These are phyloP conservation scores for Lepisosteus osseus DNA, from an alignment of 2,113 vertebrate species.

Conservation along the genomic window DNA sequence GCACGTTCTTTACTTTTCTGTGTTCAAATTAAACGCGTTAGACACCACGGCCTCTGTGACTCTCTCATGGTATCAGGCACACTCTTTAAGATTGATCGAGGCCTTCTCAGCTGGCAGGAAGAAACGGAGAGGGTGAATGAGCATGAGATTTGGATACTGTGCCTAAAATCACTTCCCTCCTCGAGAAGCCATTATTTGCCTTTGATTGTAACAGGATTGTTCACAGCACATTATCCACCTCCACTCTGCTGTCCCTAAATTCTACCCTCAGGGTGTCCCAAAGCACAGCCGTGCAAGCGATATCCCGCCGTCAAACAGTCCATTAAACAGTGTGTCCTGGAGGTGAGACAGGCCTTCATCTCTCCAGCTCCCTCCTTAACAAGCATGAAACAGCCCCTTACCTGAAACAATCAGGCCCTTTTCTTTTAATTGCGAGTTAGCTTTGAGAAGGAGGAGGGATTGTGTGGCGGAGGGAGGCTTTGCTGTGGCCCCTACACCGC, in stretches of 20 bases:
- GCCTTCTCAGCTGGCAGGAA: too few relatives aligned
- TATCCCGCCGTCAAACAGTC: background rate
- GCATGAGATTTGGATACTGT: too few relatives aligned
- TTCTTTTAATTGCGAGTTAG: slow-evolving; percentile 18
- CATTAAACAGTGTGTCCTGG: background rate
- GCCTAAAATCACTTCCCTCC: background rate
- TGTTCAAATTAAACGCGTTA: too few relatives aligned
- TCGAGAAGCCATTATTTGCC: background rate
- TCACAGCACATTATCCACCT: slow-evolving; percentile 3
- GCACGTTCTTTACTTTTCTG: too few relatives aligned
- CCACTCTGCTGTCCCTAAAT: background rate
- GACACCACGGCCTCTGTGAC: too few relatives aligned
- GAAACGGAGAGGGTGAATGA: background rate
- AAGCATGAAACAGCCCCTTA: slow-evolving; percentile 27
- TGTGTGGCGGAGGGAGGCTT: slow-evolving; percentile 62
- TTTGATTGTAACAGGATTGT: slow-evolving; percentile 3
- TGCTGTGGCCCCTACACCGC: slow-evolving; percentile 60
- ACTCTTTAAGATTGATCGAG: too few relatives aligned
- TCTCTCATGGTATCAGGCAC: too few relatives aligned
- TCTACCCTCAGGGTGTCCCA: background rate
- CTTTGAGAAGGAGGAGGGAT: slow-evolving; percentile 23
- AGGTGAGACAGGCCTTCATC: slow-evolving; percentile 15
- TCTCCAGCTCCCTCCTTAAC: slow-evolving; percentile 21
- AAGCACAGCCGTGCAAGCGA: background rate
- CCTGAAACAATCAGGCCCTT: slow-evolving; percentile 4